A percentile compares a stretch with the other conserved stretches of the same genome.
These are phyloP conservation scores for Ormyrus labotus DNA, from an alignment of 2,888 invertebrate genomes.

Conservation along the genomic window DNA sequence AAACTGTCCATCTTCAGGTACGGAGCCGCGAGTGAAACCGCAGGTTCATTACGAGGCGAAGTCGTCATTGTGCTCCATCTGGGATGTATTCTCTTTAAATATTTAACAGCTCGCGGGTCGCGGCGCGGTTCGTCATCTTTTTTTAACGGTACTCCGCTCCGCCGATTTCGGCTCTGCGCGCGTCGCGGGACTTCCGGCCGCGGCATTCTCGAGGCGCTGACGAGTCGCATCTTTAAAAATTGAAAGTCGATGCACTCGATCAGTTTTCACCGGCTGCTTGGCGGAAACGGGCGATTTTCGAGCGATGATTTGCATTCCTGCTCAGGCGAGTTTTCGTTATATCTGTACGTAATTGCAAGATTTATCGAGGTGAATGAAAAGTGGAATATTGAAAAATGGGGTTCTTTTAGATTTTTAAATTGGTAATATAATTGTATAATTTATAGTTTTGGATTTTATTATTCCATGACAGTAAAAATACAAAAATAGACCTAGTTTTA, in stretches of 20 bases:
- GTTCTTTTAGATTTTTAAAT: neutral
- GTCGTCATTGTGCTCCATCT: conserved; percentile 66
- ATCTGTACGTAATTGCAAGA: too few relatives aligned
- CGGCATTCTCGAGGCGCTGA: conserved; percentile 18
- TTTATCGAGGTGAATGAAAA: too few relatives aligned
- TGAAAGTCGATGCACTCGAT: conserved; percentile 29
- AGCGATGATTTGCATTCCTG: too few relatives aligned
- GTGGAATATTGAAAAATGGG: conserved; percentile 18
- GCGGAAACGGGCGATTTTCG: too few relatives aligned
- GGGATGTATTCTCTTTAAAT: conserved; percentile 69
- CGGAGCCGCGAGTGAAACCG: neutral
- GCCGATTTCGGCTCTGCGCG: neutral
- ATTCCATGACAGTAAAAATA: too few relatives aligned
- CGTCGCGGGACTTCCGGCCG: conserved; percentile 15
- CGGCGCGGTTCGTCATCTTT: conserved; percentile 60
- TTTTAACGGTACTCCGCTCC: conserved; percentile 63
- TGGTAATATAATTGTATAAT: too few relatives aligned
- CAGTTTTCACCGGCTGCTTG: neutral
- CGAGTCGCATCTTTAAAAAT: conserved; percentile 32
- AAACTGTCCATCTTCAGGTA: neutral
- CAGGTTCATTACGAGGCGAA: neutral
- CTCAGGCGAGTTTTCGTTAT: too few relatives aligned
- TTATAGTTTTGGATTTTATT: too few relatives aligned
- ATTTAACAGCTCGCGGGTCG: conserved; percentile 67
- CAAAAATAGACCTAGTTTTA: too few relatives aligned